Evolutionary conservation across 1,140 invertebrate genomes (phyloP).

Genomic region (Hyphantria cunea): DNA sequence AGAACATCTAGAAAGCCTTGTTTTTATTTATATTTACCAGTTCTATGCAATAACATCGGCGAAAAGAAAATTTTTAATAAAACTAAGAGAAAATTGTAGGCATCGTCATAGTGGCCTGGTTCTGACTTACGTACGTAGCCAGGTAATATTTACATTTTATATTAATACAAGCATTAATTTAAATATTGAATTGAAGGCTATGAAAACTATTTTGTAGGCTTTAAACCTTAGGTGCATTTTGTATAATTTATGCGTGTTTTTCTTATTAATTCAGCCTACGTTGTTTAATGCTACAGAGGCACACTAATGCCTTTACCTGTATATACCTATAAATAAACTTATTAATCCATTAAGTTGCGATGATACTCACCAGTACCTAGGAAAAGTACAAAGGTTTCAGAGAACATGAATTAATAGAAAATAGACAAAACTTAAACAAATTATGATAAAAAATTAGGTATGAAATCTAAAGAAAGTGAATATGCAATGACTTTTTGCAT

Average conservation of each 20-base stretch:
- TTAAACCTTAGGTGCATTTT: not conserved
- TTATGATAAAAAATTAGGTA: not conserved
- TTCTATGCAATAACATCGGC: no score
- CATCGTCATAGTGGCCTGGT: no score
- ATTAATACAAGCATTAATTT: not conserved
- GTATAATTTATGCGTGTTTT: not conserved
- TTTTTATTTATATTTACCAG: no score
- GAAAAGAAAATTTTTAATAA: no score
- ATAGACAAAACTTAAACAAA: not conserved
- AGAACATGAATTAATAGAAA: not conserved
- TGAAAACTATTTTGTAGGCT: not conserved
- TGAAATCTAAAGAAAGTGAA: no score
- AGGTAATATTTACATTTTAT: not conserved
- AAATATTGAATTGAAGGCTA: no score
- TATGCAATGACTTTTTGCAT: no score
- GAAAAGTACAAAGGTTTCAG: conserved; percentile 26
- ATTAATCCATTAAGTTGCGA: conserved; percentile 7
- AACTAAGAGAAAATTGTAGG: no score
- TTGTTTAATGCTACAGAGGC: conserved; percentile 10
- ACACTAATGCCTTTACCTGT: not conserved
- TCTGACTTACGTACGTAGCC: no score
- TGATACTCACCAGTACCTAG: conserved; percentile 29
- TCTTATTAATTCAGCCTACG: conserved; percentile 4
- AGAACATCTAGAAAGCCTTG: no score
- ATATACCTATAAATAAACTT: conserved; percentile 5